Percentiles rank a stretch among this genome's conserved stretches.
Conservation (phyloP, 2,113 vertebrate species). For the Neodontobutis hainanensis region DNA sequence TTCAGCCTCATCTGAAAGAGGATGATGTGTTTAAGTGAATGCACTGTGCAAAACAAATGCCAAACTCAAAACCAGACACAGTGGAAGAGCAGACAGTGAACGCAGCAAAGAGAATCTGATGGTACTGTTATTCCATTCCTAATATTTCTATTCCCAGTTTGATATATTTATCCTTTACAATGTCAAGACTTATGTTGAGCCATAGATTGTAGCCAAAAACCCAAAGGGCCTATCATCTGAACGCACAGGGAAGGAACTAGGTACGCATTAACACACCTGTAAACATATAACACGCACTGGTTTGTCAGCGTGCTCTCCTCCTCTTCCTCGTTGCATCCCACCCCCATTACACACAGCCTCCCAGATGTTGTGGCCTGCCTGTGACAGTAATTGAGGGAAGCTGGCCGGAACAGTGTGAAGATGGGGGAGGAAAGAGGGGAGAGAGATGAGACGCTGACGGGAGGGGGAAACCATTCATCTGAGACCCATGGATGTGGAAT, state of each 20-base stretch:
- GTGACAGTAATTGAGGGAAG: constrained; percentile 82
- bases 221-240: constrained; percentile 54
- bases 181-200: constrained; percentile 58
- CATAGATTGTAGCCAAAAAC: constrained; percentile 41
- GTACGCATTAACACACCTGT: constrained; percentile 65
- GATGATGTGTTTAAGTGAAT: too few relatives aligned
- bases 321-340: constrained; percentile 34
- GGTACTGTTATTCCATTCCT: too few relatives aligned
- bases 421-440: constrained; percentile 53
- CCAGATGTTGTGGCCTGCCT: constrained; percentile 68
- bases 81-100: too few relatives aligned
- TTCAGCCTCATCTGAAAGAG: too few relatives aligned
- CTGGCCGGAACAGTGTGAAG: constrained; percentile 76
- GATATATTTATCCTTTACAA: constrained; percentile 68
- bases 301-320: constrained; percentile 63
- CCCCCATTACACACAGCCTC: constrained; percentile 41
- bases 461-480: constrained; percentile 76
- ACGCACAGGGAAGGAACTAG: constrained; percentile 17
- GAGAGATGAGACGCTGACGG: constrained; percentile 56
- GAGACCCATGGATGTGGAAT: constrained; percentile 79
- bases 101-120: too few relatives aligned
- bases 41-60: too few relatives aligned
- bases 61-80: too few relatives aligned
- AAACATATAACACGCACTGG: constrained; percentile 54
- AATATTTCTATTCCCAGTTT: constrained; percentile 17